Percentiles rank a stretch among this genome's conserved stretches.
phyloP scores from a whole-genome alignment of 2,888 invertebrate genomes.

The Pseudococcus longispinus region DNA sequence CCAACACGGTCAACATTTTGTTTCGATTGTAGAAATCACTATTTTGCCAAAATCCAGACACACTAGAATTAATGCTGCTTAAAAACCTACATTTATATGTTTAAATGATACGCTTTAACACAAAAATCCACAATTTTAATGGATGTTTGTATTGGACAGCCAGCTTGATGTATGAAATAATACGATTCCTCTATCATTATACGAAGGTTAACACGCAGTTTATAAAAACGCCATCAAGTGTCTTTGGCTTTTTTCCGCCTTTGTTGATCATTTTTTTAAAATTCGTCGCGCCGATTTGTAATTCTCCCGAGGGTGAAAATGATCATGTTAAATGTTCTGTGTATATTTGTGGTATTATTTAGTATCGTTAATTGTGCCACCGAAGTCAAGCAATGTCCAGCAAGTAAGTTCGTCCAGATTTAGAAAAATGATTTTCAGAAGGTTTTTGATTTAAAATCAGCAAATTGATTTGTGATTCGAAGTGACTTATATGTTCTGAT shows the following conservation, averaged over 20 bases:
- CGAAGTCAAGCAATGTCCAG: not conserved
- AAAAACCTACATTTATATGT: constrained; percentile 28
- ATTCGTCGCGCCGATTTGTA: not conserved
- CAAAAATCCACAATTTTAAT: constrained; percentile 42
- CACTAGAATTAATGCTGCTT: constrained; percentile 4
- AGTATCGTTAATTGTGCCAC: not conserved
- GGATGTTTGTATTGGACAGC: not conserved
- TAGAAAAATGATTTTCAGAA: not conserved
- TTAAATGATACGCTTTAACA: constrained; percentile 29
- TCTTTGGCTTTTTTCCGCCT: not conserved
- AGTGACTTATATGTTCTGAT: too few species aligned
- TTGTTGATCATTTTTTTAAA: not conserved
- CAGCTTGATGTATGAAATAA: not conserved
- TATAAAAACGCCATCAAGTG: constrained; percentile 18
- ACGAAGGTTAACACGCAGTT: constrained; percentile 33
- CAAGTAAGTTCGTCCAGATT: not conserved
- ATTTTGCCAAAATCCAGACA: constrained; percentile 2
- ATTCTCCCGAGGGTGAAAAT: not conserved
- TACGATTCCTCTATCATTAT: not conserved
- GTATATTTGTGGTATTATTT: not conserved
- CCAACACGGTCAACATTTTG: constrained; percentile 10
- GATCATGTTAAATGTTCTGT: not conserved
- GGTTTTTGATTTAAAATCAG: not conserved
- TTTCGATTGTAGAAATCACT: not conserved
- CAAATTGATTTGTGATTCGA: not conserved